phyloP scores from a whole-genome alignment of 2,797 vertebrate genomes.

The Enteromius mattozi region DNA sequence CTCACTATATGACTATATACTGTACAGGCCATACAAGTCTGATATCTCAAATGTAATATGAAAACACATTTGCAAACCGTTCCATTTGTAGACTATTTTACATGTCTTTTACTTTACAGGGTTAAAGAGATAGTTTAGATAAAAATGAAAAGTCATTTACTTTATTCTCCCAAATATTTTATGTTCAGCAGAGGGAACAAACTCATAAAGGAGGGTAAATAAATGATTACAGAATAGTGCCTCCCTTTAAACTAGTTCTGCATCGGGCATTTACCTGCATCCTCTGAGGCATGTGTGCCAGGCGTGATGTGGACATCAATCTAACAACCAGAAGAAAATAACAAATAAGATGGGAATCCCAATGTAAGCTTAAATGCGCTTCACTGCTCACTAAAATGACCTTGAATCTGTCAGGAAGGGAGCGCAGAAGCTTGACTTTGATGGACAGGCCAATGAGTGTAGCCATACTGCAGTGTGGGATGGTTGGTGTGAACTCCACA shows the following conservation, averaged over 20 bases:
- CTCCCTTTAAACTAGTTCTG: neutral
- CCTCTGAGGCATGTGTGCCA: constrained; percentile 91
- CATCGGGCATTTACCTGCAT: constrained; percentile 83
- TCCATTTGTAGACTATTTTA: neutral
- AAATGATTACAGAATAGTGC: neutral
- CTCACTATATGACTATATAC: neutral
- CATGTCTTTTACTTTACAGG: neutral
- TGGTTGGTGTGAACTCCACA: constrained; percentile 90
- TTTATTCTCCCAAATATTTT: neutral
- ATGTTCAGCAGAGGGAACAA: neutral
- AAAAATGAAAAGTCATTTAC: too few species aligned
- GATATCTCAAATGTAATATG: neutral
- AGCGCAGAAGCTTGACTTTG: constrained; percentile 91
- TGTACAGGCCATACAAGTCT: neutral
- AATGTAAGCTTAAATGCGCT: neutral
- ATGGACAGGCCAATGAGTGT: constrained; percentile 93
- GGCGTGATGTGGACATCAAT: constrained; percentile 95
- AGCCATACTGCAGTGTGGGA: constrained; percentile 96
- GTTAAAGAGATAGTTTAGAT: neutral
- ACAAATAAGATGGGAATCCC: neutral
- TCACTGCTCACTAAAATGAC: constrained; percentile 62
- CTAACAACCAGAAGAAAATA: constrained; percentile 67
- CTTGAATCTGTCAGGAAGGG: constrained; percentile 89
- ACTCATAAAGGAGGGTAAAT: too few species aligned
- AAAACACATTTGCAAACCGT: neutral